Conservation (phyloP, 2,113 vertebrate species). For the Misgurnus anguillicaudatus region DNA sequence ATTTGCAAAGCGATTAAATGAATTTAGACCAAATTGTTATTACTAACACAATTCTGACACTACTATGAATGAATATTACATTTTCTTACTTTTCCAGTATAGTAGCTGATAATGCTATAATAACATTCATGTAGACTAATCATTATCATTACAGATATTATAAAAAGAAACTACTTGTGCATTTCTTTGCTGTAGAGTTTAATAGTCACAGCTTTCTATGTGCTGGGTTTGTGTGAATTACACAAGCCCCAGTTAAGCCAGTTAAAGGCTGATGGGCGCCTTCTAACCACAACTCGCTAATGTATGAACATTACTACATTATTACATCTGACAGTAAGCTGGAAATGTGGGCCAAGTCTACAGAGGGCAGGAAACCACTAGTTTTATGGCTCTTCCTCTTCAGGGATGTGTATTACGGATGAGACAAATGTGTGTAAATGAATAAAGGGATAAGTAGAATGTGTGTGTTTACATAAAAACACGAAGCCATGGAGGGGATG, state of each 20-base stretch:
- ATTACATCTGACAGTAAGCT: constrained; percentile 35
- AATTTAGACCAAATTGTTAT: no score
- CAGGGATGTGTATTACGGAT: constrained; percentile 20
- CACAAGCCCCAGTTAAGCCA: constrained; percentile 25
- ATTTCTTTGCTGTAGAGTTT: background rate
- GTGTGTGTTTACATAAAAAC: constrained; percentile 16
- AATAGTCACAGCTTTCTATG: background rate
- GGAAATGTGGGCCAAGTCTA: constrained; percentile 30
- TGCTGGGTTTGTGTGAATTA: background rate
- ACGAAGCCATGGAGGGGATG: background rate
- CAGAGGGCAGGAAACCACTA: constrained; percentile 8
- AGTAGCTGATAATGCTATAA: background rate
- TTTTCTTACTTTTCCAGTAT: no score
- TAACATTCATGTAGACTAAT: background rate
- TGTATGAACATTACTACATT: constrained; percentile 36
- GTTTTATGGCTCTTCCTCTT: background rate
- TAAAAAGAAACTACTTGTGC: background rate
- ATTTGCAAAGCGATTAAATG: no score
- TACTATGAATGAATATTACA: no score
- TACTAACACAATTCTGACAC: no score
- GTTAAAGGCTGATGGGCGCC: constrained; percentile 26
- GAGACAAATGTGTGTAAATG: constrained; percentile 3
- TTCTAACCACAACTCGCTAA: constrained; percentile 27
- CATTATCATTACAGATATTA: background rate
- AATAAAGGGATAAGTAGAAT: background rate